Conservation (phyloP, 2,888 invertebrate species). For the Cryptops parisi region DNA sequence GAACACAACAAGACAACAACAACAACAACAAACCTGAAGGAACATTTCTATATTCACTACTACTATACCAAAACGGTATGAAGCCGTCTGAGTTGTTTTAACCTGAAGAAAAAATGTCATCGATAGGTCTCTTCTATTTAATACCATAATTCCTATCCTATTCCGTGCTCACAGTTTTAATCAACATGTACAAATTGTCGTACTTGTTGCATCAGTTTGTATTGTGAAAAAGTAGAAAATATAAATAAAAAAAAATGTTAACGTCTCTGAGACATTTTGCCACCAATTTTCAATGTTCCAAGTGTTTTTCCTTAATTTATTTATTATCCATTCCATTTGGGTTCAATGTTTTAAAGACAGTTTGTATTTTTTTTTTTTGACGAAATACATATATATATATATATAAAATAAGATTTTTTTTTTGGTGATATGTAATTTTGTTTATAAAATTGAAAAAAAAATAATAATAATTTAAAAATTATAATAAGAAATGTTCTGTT, state of each 20-base stretch:
- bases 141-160: slow-evolving; percentile 17
- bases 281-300: slow-evolving; percentile 6
- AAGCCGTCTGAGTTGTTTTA: not conserved
- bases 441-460: not conserved
- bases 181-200: slow-evolving; percentile 19
- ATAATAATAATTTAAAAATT: too few species aligned
- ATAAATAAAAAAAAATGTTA: slow-evolving; percentile 19
- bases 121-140: slow-evolving; percentile 9
- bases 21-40: not conserved
- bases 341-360: too few species aligned
- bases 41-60: not conserved
- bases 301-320: too few species aligned
- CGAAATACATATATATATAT: not conserved
- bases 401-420: not conserved
- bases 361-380: too few species aligned
- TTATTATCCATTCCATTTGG: too few species aligned
- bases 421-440: not conserved
- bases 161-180: slow-evolving; percentile 18
- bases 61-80: not conserved
- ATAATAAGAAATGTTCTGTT: too few species aligned
- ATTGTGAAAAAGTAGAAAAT: slow-evolving; percentile 18
- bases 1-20: not conserved
- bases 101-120: not conserved
- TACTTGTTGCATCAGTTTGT: slow-evolving; percentile 19
- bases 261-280: slow-evolving; percentile 14